These are phyloP conservation scores for Papilio dardanus DNA, from an alignment of 1,140 invertebrate genomes.

Conservation along the genomic window DNA sequence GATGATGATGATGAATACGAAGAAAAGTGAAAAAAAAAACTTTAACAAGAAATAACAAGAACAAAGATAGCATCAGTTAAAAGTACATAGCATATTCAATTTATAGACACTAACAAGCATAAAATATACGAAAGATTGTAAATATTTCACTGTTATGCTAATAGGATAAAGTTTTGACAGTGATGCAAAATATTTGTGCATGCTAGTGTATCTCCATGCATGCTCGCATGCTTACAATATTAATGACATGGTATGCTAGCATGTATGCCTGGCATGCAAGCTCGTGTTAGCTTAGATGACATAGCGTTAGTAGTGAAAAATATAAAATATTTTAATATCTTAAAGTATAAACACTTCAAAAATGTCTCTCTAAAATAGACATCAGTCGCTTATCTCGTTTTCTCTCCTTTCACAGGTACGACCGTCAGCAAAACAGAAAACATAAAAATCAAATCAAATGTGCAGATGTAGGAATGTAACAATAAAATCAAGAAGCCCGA, in stretches of 20 bases:
- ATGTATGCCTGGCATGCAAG: constrained; percentile 17
- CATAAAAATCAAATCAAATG: constrained; percentile 56
- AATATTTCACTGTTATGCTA: too few species aligned
- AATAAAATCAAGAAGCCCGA: constrained; percentile 57
- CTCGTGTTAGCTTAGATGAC: neutral
- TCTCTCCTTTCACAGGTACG: constrained; percentile 23
- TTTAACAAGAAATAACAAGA: too few species aligned
- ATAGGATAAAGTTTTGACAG: constrained; percentile 17
- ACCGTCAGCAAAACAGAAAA: neutral
- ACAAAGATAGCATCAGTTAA: too few species aligned
- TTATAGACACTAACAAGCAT: neutral
- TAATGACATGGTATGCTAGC: constrained; percentile 37
- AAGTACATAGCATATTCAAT: too few species aligned
- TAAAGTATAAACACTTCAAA: neutral
- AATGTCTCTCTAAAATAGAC: neutral
- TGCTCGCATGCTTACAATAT: constrained; percentile 39
- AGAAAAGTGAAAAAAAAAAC: too few species aligned
- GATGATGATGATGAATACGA: too few species aligned
- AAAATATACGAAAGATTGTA: neutral
- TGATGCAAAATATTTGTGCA: constrained; percentile 27
- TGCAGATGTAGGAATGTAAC: constrained; percentile 75
- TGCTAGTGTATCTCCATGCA: neutral
- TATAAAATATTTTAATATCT: neutral
- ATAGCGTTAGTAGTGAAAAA: neutral
- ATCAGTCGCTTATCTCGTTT: neutral